Percentiles rank a stretch among this genome's conserved stretches.
Conservation (phyloP, 2,797 vertebrate genomes). For the Rallus crepitans region DNA sequence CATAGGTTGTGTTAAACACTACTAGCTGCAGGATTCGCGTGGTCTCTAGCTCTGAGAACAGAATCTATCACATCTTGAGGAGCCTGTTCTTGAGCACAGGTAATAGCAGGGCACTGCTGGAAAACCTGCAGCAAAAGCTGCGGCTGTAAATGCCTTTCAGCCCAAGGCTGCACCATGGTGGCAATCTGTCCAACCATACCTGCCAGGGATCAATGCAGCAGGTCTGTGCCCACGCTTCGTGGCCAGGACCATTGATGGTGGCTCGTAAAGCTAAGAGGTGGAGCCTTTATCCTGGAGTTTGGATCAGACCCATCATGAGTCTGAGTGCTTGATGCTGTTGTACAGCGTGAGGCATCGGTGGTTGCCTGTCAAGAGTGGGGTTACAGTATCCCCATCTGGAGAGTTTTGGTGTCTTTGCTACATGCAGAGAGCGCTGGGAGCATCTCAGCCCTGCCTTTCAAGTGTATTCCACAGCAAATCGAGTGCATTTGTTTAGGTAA, state of each 20-base stretch:
- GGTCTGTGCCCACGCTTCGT: background rate
- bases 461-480: background rate
- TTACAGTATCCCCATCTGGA: background rate
- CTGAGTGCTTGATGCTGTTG: background rate
- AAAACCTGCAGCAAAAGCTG: background rate
- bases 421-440: background rate
- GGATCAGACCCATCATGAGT: background rate
- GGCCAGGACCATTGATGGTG: background rate
- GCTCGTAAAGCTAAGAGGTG: background rate
- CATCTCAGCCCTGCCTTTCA: background rate
- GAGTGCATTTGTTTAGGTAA: background rate
- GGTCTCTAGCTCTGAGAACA: background rate
- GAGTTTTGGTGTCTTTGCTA: background rate
- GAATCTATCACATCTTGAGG: background rate
- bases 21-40: background rate
- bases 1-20: background rate
- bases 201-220: background rate
- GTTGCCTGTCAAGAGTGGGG: background rate
- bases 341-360: background rate
- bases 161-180: fast-evolving
- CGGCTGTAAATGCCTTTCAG: background rate
- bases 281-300: background rate
- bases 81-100: background rate
- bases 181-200: background rate
- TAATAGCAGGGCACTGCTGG: background rate